These are phyloP conservation scores for Trichogramma dendrolimi DNA, from an alignment of 2,888 invertebrate genomes.

Conservation along the genomic window DNA sequence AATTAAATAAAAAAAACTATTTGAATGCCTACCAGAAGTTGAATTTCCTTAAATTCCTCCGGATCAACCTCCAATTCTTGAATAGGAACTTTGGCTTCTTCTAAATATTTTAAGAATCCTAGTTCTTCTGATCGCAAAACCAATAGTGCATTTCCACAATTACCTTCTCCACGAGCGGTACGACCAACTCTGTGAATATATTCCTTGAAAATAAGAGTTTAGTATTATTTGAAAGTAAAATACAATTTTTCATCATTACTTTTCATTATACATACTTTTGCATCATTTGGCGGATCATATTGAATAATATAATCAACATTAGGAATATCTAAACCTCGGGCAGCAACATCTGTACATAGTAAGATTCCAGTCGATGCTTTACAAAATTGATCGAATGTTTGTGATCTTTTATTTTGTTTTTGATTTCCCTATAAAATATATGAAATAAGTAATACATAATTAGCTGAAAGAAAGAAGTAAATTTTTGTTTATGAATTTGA, in stretches of 20 bases:
- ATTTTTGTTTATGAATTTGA: too few species aligned
- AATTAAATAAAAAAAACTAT: too few species aligned
- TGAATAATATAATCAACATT: slow-evolving; percentile 99
- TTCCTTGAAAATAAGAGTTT: slow-evolving; percentile 60
- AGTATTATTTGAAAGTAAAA: too few species aligned
- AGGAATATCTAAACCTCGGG: slow-evolving; percentile 92
- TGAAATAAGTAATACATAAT: background rate
- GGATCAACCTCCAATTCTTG: slow-evolving; percentile 98
- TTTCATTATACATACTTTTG: slow-evolving; percentile 62
- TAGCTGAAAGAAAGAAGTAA: background rate
- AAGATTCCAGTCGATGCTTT: slow-evolving; percentile 90
- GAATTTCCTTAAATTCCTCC: slow-evolving; percentile 95
- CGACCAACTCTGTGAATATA: slow-evolving; percentile 98
- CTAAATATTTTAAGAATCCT: slow-evolving; percentile 88
- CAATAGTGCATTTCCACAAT: slow-evolving; percentile 87
- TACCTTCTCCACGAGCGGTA: slow-evolving; percentile 92
- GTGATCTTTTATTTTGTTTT: slow-evolving; percentile 93
- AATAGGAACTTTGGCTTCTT: slow-evolving; percentile 88
- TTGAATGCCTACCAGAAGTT: slow-evolving; percentile 69
- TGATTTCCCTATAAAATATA: slow-evolving; percentile 80
- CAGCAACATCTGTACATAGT: slow-evolving; percentile 97
- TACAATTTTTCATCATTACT: too few species aligned
- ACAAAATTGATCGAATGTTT: slow-evolving; percentile 97
- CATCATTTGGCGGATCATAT: slow-evolving; percentile 99
- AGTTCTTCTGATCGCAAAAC: slow-evolving; percentile 92